Conservation (phyloP, 2,888 invertebrate genomes). For the Charanyca ferruginea region DNA sequence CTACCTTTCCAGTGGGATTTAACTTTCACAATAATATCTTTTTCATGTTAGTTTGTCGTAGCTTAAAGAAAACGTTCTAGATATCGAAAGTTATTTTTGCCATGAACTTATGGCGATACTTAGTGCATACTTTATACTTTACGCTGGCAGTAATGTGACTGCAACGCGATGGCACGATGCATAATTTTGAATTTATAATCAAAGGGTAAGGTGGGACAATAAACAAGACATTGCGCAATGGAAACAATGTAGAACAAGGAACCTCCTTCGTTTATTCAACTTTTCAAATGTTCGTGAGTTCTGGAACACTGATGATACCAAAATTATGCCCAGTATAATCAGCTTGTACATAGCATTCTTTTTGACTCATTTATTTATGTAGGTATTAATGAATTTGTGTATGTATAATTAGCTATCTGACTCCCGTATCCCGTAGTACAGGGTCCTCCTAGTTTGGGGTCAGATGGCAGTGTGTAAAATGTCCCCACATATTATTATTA, state of each 20-base stretch:
- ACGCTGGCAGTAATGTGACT: background rate
- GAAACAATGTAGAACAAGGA: background rate
- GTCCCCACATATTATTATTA: no score
- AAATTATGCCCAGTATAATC: no score
- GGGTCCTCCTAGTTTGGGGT: no score
- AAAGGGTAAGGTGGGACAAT: background rate
- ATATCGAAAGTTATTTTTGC: background rate
- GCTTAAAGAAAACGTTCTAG: slow-evolving; percentile 4
- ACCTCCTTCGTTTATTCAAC: background rate
- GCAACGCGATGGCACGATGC: background rate
- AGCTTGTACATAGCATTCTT: background rate
- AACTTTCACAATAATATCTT: slow-evolving; percentile 17
- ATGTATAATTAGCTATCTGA: no score
- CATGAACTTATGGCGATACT: background rate
- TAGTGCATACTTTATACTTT: background rate
- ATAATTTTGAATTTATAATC: background rate
- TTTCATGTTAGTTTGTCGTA: slow-evolving; percentile 15
- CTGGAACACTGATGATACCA: background rate
- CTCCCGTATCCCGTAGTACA: no score
- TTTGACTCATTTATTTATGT: background rate
- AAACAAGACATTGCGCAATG: background rate
- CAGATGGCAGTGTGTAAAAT: no score
- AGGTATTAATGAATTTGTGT: no score
- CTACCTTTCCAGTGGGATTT: slow-evolving; percentile 1
- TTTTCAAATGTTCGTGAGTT: no score